A percentile compares a stretch with the other conserved stretches of the same genome.
Conservation (phyloP, 2,797 vertebrate species). For the Cossypha dichroa region DNA sequence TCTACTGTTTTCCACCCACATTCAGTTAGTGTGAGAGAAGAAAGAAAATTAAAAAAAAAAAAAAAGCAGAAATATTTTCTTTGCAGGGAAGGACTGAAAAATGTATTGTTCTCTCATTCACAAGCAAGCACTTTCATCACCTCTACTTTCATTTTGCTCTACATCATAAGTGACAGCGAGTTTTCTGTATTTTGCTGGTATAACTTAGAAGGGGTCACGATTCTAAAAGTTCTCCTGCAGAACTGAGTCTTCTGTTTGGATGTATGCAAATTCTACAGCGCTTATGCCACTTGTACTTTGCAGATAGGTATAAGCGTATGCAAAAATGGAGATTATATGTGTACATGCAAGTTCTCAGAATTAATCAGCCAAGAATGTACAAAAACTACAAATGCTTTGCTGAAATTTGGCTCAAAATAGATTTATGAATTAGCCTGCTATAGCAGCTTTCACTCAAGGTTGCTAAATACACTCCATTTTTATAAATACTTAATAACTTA, state of each 20-base stretch:
- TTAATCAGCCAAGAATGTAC: not conserved
- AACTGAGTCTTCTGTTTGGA: not conserved
- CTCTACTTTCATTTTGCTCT: conserved; percentile 7
- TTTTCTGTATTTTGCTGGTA: conserved; percentile 14
- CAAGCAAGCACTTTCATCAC: not conserved
- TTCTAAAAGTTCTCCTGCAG: not conserved
- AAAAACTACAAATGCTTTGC: not conserved
- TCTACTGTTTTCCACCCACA: conserved; percentile 44
- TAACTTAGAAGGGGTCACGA: not conserved
- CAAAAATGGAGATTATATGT: conserved; percentile 48
- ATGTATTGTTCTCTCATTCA: conserved; percentile 29
- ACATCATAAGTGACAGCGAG: not conserved
- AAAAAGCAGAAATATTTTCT: not conserved
- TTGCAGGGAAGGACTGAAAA: not conserved
- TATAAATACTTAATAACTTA: not conserved
- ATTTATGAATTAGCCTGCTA: not conserved
- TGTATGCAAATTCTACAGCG: conserved; percentile 3
- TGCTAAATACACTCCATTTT: not conserved
- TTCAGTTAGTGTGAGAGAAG: conserved; percentile 13
- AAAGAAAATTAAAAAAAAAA: not conserved
- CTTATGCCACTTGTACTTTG: conserved; percentile 21
- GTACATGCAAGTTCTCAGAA: conserved; percentile 4
- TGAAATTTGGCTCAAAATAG: conserved; percentile 8
- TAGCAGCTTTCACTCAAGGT: not conserved
- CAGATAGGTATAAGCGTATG: conserved; percentile 46